A percentile compares a stretch with the other conserved stretches of the same genome.
Conservation (phyloP, 2,888 invertebrate species). For the Busseola fusca region DNA sequence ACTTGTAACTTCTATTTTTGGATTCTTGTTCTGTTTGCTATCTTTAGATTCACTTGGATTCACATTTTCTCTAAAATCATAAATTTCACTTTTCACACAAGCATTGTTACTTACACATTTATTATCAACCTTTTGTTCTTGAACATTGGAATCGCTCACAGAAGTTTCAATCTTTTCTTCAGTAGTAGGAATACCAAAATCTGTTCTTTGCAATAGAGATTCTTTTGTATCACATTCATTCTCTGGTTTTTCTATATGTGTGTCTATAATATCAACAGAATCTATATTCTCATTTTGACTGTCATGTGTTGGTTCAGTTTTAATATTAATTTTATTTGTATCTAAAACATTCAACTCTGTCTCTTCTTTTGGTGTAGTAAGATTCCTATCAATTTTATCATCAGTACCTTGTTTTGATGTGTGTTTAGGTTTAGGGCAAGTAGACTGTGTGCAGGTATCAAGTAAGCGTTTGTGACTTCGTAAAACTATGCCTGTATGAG, state of each 20-base stretch:
- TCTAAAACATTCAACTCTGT: slow-evolving; percentile 73
- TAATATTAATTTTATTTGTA: slow-evolving; percentile 68
- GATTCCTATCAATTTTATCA: slow-evolving; percentile 74
- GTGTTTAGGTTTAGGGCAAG: slow-evolving; percentile 76
- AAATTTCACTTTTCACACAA: slow-evolving; percentile 84
- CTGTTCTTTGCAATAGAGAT: slow-evolving; percentile 78
- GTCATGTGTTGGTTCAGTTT: slow-evolving; percentile 71
- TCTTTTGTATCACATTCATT: slow-evolving; percentile 78
- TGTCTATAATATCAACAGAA: slow-evolving; percentile 67
- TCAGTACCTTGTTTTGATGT: slow-evolving; percentile 73
- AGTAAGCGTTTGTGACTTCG: slow-evolving; percentile 90
- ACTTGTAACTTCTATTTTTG: slow-evolving; percentile 78
- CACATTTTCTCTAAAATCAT: slow-evolving; percentile 87
- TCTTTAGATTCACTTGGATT: slow-evolving; percentile 85
- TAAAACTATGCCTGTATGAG: slow-evolving; percentile 89
- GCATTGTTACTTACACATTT: slow-evolving; percentile 78
- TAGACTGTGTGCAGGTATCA: slow-evolving; percentile 74
- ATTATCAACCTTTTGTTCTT: slow-evolving; percentile 74
- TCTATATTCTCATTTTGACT: slow-evolving; percentile 68
- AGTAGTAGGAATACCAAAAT: slow-evolving; percentile 64
- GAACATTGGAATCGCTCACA: slow-evolving; percentile 67
- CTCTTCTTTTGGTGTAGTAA: slow-evolving; percentile 76
- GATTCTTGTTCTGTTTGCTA: slow-evolving; percentile 80
- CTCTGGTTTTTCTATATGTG: slow-evolving; percentile 69
- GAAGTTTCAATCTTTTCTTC: slow-evolving; percentile 68